Evolutionary conservation across 2,797 vertebrate genomes (phyloP).

Genomic region (Megalops cyprinoides): DNA sequence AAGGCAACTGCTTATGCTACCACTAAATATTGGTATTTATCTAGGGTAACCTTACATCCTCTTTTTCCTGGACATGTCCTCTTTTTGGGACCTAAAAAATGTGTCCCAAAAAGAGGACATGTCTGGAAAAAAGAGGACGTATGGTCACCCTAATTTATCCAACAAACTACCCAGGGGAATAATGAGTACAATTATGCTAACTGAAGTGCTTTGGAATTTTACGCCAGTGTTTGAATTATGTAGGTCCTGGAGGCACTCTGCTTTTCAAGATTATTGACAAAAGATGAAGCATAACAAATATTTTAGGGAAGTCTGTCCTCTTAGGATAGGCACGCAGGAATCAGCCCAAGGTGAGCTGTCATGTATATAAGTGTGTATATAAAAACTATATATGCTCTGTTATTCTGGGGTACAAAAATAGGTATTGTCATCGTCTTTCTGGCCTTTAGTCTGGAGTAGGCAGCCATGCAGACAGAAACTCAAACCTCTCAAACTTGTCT

Average conservation of each 20-base stretch:
- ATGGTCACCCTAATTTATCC: no score
- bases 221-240: background rate
- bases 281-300: background rate
- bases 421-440: background rate
- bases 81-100: no score
- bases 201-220: constrained; percentile 14
- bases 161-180: background rate
- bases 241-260: background rate
- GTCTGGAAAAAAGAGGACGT: no score
- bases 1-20: background rate
- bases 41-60: no score
- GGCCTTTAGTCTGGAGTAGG: background rate
- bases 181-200: constrained; percentile 7
- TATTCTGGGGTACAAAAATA: background rate
- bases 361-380: constrained; percentile 34
- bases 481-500: background rate
- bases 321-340: background rate
- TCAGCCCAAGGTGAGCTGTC: constrained; percentile 8
- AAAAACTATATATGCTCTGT: constrained; percentile 27
- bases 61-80: no score
- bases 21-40: background rate
- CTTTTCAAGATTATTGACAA: background rate
- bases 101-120: no score
- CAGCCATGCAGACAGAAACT: background rate
- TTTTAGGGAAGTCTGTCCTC: background rate